Percentiles rank a stretch among this genome's conserved stretches.
phyloP scores from a whole-genome alignment of 2,113 vertebrate genomes.

The Ictalurus punctatus region DNA sequence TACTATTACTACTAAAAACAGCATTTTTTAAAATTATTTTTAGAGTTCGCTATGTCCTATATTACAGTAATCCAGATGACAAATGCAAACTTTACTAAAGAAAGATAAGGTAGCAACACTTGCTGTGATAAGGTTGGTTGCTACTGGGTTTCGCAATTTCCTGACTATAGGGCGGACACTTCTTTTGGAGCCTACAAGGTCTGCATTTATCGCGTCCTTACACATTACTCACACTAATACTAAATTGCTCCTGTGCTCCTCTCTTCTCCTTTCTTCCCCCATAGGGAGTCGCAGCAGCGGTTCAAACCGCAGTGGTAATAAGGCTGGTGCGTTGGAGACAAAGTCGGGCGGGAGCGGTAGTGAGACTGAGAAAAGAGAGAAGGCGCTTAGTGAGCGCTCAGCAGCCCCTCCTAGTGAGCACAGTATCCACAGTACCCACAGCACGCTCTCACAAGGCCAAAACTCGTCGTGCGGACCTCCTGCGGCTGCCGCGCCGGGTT shows the following conservation, averaged over 20 bases:
- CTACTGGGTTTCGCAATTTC: too few relatives aligned
- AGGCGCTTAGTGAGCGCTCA: conserved; percentile 72
- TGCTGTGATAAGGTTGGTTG: too few relatives aligned
- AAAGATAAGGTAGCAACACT: too few relatives aligned
- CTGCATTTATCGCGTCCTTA: not conserved
- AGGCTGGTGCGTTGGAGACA: conserved; percentile 61
- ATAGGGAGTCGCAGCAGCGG: conserved; percentile 89
- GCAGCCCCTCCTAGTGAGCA: conserved; percentile 69
- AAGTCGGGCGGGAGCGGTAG: conserved; percentile 84
- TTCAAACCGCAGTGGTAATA: conserved; percentile 84
- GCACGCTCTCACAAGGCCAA: conserved; percentile 75
- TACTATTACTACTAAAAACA: too few relatives aligned
- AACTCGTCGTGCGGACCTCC: conserved; percentile 72
- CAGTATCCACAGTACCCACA: conserved; percentile 74
- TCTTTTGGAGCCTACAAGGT: not conserved
- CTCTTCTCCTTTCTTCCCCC: not conserved
- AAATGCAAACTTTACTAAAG: too few relatives aligned
- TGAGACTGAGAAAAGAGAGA: conserved; percentile 79
- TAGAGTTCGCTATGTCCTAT: too few relatives aligned
- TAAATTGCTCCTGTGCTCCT: not conserved
- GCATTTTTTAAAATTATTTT: too few relatives aligned
- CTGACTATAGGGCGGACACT: not conserved
- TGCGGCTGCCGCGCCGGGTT: conserved; percentile 71
- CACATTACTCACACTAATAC: not conserved
- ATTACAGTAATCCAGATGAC: too few relatives aligned